Base-by-base conservation (phyloP, 2,888 invertebrate genomes). In the Eulithis testata region DNA sequence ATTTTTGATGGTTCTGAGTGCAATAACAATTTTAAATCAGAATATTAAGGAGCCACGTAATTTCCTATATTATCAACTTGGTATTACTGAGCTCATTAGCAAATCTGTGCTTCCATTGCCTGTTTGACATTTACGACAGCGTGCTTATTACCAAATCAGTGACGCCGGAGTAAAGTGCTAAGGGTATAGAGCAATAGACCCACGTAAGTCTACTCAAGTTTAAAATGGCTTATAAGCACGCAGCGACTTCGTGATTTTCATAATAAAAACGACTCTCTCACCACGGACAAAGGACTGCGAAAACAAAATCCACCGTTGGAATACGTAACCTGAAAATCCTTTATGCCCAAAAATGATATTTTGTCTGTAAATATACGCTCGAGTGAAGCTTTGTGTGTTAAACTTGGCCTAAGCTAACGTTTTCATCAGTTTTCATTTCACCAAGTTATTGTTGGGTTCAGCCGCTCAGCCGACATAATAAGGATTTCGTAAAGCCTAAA, bases 291-390 rank as follows among this genome's bases (percentile, higher is more conserved):
- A 77, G 56, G 70, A 59, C 69, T 66, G 72, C 70, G 69, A 49
- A 65, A 69, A 63, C 66, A 69, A 61, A 71, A 72, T 67, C 65
- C 69, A 68, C 70, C 65, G 37, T 37, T 68, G 70, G 77, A 78
- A 79, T 78, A 77, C 75, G 65, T 73, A 78, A 77, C 78, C 74
- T 71, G 68, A 63, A 67, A 65, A 68, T 70, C 74, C 72, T 76
- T 77, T 76, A 76, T 73, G 65, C 73, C 66, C 63, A 72, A 75
- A 76, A 78, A 76, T 76, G 76, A 76, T 78, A 78, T 79, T 79
- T 77, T 74, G 74, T 71, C 73, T 72, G 77, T 75, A 76, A 76
- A 76, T 74, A 75, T 66, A 71, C 73, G 70, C 68, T 69, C 67
- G 70, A 68, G 63, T 72, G 68, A 66, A 65, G 74, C 73, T 69